A percentile compares a stretch with the other conserved stretches of the same genome.
Conservation (phyloP, 2,113 vertebrate species). For the Ameiurus melas region DNA sequence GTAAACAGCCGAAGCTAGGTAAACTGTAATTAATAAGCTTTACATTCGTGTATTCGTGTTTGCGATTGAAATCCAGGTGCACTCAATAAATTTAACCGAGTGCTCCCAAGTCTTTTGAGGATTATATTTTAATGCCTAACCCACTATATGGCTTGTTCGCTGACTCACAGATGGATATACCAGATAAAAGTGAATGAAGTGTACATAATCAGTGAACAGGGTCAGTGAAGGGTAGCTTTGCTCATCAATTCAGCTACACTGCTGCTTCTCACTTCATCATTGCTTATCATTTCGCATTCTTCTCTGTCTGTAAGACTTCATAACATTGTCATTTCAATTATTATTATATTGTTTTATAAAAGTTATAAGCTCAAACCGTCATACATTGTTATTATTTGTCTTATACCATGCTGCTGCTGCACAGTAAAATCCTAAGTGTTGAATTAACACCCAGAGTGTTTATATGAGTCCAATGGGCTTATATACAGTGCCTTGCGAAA, state of each 20-base stretch:
- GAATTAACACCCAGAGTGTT: no score
- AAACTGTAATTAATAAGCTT: constrained; percentile 4
- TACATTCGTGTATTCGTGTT: neutral
- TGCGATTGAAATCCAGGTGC: neutral
- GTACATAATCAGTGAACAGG: neutral
- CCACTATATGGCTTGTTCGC: neutral
- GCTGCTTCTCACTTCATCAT: neutral
- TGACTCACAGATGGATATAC: neutral
- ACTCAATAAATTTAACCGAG: neutral
- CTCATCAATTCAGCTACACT: neutral
- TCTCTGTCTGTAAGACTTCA: neutral
- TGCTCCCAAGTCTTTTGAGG: neutral
- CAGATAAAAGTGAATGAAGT: neutral
- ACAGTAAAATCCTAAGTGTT: no score
- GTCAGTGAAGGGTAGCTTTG: neutral
- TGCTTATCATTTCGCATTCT: neutral
- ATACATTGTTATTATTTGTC: no score
- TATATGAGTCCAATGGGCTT: no score
- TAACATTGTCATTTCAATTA: neutral
- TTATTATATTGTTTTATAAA: neutral
- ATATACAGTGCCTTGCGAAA: no score
- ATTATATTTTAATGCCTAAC: constrained; percentile 2
- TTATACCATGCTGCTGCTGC: no score
- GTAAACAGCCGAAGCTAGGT: constrained; percentile 4
- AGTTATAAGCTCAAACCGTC: neutral